Evolutionary conservation across 1,140 invertebrate species (phyloP).

Genomic region (Gonatopus flavifemur): DNA sequence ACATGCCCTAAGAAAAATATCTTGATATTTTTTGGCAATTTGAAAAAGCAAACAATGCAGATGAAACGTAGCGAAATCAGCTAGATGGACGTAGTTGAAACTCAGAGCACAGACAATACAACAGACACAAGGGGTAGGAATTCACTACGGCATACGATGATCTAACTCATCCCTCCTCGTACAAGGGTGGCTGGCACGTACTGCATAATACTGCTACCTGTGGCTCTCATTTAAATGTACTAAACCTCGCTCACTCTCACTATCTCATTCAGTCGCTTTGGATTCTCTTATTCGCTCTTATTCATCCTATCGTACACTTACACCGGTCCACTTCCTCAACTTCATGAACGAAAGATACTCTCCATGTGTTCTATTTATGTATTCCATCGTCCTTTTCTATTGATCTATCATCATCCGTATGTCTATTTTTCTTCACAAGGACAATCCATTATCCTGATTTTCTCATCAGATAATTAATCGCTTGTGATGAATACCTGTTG

Average conservation of each 20-base stretch:
- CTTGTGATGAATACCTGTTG: constrained; percentile 26
- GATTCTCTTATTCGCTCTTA: constrained; percentile 1
- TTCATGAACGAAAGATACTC: too few relatives aligned
- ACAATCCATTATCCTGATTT: not conserved
- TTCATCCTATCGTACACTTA: not conserved
- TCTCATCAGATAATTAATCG: constrained; percentile 28
- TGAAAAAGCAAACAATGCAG: too few relatives aligned
- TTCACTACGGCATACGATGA: constrained; percentile 36
- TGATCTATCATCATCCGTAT: too few relatives aligned
- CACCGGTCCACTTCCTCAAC: too few relatives aligned
- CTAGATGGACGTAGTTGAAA: constrained; percentile 30
- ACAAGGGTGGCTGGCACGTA: constrained; percentile 41
- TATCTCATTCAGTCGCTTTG: constrained; percentile 1
- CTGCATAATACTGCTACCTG: constrained; percentile 50
- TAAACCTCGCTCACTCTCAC: constrained; percentile 29
- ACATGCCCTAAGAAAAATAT: too few relatives aligned
- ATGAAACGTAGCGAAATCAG: constrained; percentile 31
- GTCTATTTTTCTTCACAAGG: too few relatives aligned
- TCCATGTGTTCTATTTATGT: too few relatives aligned
- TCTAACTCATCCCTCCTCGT: constrained; percentile 41
- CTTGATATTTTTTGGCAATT: too few relatives aligned
- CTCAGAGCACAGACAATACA: constrained; percentile 9
- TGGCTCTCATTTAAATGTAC: constrained; percentile 51
- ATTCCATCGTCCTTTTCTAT: too few relatives aligned
- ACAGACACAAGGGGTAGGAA: constrained; percentile 20